Evolutionary conservation across 2,888 invertebrate species (phyloP).

Genomic region (Himalopsyche kuldschensis): DNA sequence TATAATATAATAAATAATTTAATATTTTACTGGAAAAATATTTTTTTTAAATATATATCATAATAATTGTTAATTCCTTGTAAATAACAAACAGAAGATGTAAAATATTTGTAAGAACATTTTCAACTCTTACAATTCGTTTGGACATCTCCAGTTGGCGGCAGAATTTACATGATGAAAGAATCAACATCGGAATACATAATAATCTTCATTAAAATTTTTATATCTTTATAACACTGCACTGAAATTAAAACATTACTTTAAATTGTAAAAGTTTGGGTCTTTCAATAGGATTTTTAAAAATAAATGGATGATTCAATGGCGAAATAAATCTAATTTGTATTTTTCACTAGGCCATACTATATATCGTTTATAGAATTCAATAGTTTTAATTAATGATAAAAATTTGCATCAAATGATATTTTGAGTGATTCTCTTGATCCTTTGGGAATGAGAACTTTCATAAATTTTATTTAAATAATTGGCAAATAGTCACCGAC

Average conservation of each 20-base stretch:
- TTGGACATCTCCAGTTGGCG: too few species aligned
- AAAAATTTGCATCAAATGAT: too few species aligned
- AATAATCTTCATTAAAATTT: too few species aligned
- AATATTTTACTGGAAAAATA: not conserved
- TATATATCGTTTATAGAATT: not conserved
- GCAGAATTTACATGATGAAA: too few species aligned
- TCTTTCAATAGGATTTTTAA: not conserved
- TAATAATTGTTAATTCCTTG: not conserved
- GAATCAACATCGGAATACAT: too few species aligned
- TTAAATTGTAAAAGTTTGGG: not conserved
- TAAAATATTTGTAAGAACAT: too few species aligned
- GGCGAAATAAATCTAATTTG: not conserved
- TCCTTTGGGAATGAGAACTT: too few species aligned
- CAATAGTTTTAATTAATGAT: too few species aligned
- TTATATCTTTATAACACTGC: not conserved
- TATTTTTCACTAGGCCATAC: not conserved
- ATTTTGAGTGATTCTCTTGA: too few species aligned
- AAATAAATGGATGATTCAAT: not conserved
- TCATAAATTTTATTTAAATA: too few species aligned
- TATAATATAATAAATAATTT: slow-evolving; percentile 21
- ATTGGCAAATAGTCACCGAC: too few species aligned
- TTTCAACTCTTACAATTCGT: too few species aligned
- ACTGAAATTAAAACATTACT: not conserved
- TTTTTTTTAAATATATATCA: not conserved
- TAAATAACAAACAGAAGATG: not conserved